phyloP scores from a whole-genome alignment of 2,113 vertebrate species.

The Anhinga rufa region DNA sequence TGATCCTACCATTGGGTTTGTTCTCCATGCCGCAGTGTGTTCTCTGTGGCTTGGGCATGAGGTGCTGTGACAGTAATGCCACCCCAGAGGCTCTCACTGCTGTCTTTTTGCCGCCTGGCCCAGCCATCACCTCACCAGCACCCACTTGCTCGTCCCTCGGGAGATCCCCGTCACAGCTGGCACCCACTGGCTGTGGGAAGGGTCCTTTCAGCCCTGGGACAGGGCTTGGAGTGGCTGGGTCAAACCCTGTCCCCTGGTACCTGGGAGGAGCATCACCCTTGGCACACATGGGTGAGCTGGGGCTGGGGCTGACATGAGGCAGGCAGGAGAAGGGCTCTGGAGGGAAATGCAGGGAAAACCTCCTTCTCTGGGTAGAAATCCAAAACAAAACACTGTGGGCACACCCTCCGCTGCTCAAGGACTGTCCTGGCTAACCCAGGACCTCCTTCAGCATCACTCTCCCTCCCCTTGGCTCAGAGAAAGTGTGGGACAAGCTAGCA shows the following conservation, averaged over 20 bases:
- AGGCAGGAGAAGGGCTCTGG: not conserved
- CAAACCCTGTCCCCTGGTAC: not conserved
- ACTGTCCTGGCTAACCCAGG: not conserved
- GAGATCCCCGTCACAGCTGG: not conserved
- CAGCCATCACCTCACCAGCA: not conserved
- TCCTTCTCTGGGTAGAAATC: not conserved
- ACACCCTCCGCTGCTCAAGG: not conserved
- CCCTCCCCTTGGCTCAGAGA: not conserved
- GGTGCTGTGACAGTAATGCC: not conserved
- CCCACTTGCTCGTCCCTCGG: not conserved
- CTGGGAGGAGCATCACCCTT: not conserved
- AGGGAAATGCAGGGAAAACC: not conserved
- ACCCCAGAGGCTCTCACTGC: not conserved
- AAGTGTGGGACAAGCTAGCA: not conserved
- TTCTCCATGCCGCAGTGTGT: accelerated
- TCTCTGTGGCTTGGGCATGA: not conserved
- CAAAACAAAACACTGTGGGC: not conserved
- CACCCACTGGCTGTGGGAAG: not conserved
- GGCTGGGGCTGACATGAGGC: not conserved
- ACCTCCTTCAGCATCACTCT: not conserved
- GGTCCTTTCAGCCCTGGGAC: not conserved
- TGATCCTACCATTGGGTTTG: not conserved
- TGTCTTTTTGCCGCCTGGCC: not conserved
- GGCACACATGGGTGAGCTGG: accelerated
- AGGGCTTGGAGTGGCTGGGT: accelerated